Percentiles rank a stretch among this genome's conserved stretches.
Conservation (phyloP, 2,888 invertebrate genomes). For the Phasia obesa region DNA sequence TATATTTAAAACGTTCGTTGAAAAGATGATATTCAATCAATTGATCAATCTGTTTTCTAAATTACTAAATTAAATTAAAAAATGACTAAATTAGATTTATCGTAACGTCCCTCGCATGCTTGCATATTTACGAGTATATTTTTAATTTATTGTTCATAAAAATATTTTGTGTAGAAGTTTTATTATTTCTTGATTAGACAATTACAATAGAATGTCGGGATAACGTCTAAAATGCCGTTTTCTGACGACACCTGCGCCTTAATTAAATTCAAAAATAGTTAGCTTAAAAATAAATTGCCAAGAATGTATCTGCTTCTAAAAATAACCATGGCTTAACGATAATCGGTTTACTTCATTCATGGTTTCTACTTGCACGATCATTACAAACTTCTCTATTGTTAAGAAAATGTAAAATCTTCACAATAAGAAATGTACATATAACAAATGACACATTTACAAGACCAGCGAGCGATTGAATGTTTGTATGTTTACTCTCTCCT, state of each 20-base stretch:
- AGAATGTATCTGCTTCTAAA: conserved; percentile 38
- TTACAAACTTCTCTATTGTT: not conserved
- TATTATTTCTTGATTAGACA: not conserved
- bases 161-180: no score
- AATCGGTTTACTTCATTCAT: conserved; percentile 22
- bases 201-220: conserved; percentile 14
- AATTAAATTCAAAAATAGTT: not conserved
- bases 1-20: no score
- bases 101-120: no score
- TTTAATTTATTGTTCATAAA: no score
- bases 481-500: conserved; percentile 5
- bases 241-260: conserved; percentile 53
- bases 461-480: conserved; percentile 27
- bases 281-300: conserved; percentile 38
- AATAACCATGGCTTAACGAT: conserved; percentile 47
- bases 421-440: conserved; percentile 11
- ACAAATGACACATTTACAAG: conserved; percentile 47
- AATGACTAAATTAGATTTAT: no score
- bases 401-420: conserved; percentile 20
- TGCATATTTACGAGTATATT: no score
- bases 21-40: no score
- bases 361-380: conserved; percentile 36
- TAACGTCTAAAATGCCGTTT: not conserved
- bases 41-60: no score
- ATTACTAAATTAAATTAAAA: no score